Base-by-base conservation (phyloP, 2,113 vertebrate genomes). In the Bufo gargarizans region DNA sequence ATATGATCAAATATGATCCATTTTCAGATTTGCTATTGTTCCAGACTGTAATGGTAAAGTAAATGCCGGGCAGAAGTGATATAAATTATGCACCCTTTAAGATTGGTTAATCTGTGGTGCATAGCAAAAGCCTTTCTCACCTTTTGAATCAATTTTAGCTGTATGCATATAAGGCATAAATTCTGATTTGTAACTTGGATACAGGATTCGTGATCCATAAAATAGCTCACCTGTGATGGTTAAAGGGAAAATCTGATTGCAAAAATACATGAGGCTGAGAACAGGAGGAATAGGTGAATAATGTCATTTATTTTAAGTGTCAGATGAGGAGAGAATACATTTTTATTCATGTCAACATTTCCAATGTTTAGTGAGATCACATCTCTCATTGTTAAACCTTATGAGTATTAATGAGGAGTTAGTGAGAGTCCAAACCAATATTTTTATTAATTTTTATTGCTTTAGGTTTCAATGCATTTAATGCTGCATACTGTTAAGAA, bases 151-250 rank as follows among this genome's bases (percentile, higher is more conserved):
- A 58, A 61, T 77, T 86, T 78, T 79, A 43, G 76, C 85, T 61
- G n/a, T 86, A 86, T 86, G 85, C 59, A 78, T 79, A 78, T 78
- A n/a, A 65, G 59, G n/a, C 74, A 86, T 65, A 86, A 77, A 86
- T 86, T 86, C 76, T 86, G 85, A 86, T 86, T 86, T 78, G 74
- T 86, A 78, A 78, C 85, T 65, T 61, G 74, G 85, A 61, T 53
- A 67, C 59, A 65, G 20, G 74, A 53, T 77, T 78, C 7, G 49
- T 86, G 85, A 86, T 86, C 85, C 85, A 67, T 86, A 65, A 77
- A 78, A 63, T 50, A 50, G 59, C 59, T 77, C 56, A 78, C 74
- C 59, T 86, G 58, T 33, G 76, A 86, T 86, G 58, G 47, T 45
- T 33, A 86, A 79, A 76, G 47, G 43, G 49, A 86, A 33, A 77